Evolutionary conservation across 2,113 vertebrate genomes (phyloP).

Genomic region (Lonchura striata): DNA sequence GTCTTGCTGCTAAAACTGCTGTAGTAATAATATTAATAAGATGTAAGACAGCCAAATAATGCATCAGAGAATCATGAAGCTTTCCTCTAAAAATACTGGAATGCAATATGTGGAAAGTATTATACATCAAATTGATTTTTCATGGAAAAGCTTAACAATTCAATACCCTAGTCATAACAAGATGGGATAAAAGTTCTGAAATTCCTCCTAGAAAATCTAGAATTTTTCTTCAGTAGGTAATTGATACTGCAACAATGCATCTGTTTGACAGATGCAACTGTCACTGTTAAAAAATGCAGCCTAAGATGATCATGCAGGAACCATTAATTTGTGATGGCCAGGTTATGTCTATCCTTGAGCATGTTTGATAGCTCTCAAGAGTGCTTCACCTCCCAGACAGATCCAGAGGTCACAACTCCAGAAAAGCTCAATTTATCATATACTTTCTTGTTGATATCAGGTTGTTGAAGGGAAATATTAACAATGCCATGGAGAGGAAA

Average conservation of each 20-base stretch:
- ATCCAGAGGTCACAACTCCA: not conserved
- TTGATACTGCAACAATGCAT: not conserved
- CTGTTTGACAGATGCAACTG: not conserved
- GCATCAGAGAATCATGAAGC: not conserved
- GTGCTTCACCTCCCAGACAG: not conserved
- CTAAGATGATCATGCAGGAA: not conserved
- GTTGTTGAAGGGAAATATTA: not conserved
- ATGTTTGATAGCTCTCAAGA: not conserved
- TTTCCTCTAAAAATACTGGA: not conserved
- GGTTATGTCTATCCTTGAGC: not conserved
- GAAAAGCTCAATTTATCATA: not conserved
- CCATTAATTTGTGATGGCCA: not conserved
- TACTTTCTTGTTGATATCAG: not conserved
- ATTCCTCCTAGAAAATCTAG: not conserved
- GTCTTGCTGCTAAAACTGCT: not conserved
- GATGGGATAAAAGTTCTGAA: not conserved
- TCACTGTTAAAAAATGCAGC: not conserved
- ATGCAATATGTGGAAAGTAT: not conserved
- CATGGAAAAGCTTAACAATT: not conserved
- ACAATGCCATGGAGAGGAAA: not conserved
- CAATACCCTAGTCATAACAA: not conserved
- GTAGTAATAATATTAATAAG: not conserved
- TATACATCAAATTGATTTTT: not conserved
- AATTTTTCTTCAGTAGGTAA: not conserved
- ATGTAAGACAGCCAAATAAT: not conserved